Evolutionary conservation across 2,888 invertebrate genomes (phyloP), one percentile per base, ranked within the genome.

Genomic region (Drosophila yooni): DNA sequence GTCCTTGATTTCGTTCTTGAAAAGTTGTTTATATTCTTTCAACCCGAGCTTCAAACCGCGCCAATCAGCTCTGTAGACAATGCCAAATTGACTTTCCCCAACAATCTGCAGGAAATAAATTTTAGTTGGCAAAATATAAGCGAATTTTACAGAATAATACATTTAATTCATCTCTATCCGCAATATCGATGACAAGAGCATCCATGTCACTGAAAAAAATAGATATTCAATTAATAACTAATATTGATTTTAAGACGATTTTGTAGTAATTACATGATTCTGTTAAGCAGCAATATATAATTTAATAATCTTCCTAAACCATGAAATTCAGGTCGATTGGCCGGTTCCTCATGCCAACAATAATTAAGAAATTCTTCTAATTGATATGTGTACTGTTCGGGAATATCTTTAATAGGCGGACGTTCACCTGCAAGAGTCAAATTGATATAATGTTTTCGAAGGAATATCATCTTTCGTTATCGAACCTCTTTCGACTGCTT

Each of bases 1-100:
- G 21, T 21, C 21, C 21, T 21, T 21, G 21, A 21, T 21, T 21
- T 21, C 21, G 21, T 21, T 21, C 21, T 21, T 21, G 21, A 21
- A 21, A 21, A 21, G 21, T 21, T 21, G 8, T n/a, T 31, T 33
- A 21, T n/a, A 52, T 2, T 33, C n/a, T 52, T 52, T 52, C 2
- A 52, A 29, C n/a, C n/a, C 29, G 15, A 21, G 21, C 21, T 21
- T 1, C 21, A 21, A 21, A 21, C 21, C 21, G 21, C 21, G 21
- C 21, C 21, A n/a, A 51, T 51, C n/a, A 33, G 51, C 10, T 21
- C 31, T 52, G 51, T 34, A 33, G 13, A 52, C 52, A 52, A 21
- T 21, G 13, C 52, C 52, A 33, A 52, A 52, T n/a, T 31, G 21
- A 52, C 33, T 13, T 21, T 52, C 7, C 33, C 38, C 27, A 38